Evolutionary conservation across 2,888 invertebrate species (phyloP).

Genomic region (Julus scandinavius): DNA sequence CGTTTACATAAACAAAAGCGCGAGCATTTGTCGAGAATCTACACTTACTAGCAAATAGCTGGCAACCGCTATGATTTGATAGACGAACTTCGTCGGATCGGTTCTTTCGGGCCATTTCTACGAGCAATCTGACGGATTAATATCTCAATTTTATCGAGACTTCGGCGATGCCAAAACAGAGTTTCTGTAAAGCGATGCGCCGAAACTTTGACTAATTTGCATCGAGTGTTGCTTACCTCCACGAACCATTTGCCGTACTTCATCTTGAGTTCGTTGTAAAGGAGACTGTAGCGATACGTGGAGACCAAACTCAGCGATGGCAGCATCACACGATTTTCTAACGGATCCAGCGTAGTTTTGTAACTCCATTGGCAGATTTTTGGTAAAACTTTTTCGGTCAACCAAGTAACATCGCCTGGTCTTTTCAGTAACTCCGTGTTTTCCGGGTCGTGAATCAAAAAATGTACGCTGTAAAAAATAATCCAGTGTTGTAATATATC

Average conservation of each 20-base stretch:
- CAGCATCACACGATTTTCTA: constrained; percentile 60
- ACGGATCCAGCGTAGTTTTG: not conserved
- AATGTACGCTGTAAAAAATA: not conserved
- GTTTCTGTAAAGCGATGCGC: too few species aligned
- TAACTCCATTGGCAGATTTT: constrained; percentile 64
- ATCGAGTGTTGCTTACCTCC: constrained; percentile 69
- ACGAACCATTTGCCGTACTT: constrained; percentile 82
- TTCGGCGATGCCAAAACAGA: too few species aligned
- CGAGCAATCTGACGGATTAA: too few species aligned
- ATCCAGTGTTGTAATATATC: too few species aligned
- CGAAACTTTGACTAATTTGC: too few species aligned
- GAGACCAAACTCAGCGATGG: constrained; percentile 74
- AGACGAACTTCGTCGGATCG: constrained; percentile 93
- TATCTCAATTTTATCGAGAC: too few species aligned
- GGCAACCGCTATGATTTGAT: constrained; percentile 96
- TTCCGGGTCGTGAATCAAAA: constrained; percentile 12
- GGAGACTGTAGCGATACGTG: constrained; percentile 75
- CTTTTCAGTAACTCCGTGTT: too few species aligned
- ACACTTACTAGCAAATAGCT: constrained; percentile 76
- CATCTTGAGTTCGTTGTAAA: constrained; percentile 79
- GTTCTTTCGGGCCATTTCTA: constrained; percentile 92
- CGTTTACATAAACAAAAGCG: too few species aligned
- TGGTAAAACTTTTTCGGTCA: constrained; percentile 61
- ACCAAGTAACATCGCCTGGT: constrained; percentile 61
- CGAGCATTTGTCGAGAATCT: too few species aligned